Conservation (phyloP, 2,113 vertebrate species). For the Phoxinus phoxinus region DNA sequence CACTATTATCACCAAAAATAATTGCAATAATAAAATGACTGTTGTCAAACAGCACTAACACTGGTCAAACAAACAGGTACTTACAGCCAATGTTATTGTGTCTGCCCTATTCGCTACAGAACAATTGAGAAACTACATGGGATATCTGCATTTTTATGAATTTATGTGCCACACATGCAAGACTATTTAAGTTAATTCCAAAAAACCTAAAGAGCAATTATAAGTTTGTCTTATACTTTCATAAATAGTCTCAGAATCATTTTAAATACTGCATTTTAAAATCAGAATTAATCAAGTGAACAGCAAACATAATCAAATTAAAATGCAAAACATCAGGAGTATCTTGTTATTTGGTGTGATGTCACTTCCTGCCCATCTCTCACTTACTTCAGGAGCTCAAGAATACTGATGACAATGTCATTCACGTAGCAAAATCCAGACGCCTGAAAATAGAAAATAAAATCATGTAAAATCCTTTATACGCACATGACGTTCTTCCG, state of each 20-base stretch:
- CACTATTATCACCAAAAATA: not conserved
- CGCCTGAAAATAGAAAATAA: slow-evolving; percentile 64
- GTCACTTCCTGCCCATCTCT: not conserved
- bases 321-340: not conserved
- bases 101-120: not conserved
- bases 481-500: not conserved
- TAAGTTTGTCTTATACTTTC: not conserved
- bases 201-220: not conserved
- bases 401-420: slow-evolving; percentile 97
- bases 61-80: too few relatives aligned
- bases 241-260: not conserved
- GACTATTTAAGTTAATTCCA: not conserved
- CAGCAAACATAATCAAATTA: too few relatives aligned
- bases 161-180: not conserved
- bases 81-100: not conserved
- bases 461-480: not conserved
- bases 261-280: not conserved
- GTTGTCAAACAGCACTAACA: not conserved
- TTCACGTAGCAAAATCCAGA: slow-evolving; percentile 99
- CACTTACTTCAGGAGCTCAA: slow-evolving; percentile 97
- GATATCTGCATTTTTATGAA: not conserved
- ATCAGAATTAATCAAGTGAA: not conserved
- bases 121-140: not conserved
- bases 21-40: not conserved
- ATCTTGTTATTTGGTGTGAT: not conserved